Evolutionary conservation across 2,797 vertebrate species (phyloP), one percentile per base, ranked within the genome.

Genomic region (Borostomias antarcticus): DNA sequence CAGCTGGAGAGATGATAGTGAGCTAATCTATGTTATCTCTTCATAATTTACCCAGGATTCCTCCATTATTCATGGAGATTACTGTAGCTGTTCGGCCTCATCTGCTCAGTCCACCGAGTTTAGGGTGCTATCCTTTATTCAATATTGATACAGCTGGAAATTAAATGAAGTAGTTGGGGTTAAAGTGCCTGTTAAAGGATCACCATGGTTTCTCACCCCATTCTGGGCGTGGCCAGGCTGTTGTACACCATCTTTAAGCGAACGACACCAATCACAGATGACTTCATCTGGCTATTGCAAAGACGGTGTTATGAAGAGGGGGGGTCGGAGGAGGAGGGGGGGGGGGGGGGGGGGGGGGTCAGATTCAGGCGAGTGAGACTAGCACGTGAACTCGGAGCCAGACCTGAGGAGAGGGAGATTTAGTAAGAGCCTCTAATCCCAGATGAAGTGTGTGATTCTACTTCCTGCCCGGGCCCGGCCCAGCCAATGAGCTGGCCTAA

Each of bases 1-100:
- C 80, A 82, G 76, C 85, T 85, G 82, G 64, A 76, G 66, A 79
- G 81, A 84, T 87, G 85, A 85, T 33, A 79, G 35, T 56, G 25
- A 80, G 70, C 82, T 89, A 87, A 89, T 86, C 82, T 84, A 74
- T 79, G 62, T 23, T 82, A 80, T 85, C 82, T 81, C 50, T 78
- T 71, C 74, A 82, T 87, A 85, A 89, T 86, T 72, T 86, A 78
- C 82, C 76, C 54, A 35, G 74, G 74, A 86, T 85, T 73, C 74
- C 19, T 5, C 65, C 76, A 79, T 85, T 87, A 83, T 85, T 87
- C 77, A 82, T 74, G 32, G 33, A 74, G 73, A 72, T 83, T 79
- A 83, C 13, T 69, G 73, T 62, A 29, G 65, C 54, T 78, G 82
- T 19, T 82, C 82, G 62, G 65, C 61, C 70, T 72, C 76, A 77